Base-by-base conservation (phyloP, 2,888 invertebrate species). In the Euplexia lucipara region DNA sequence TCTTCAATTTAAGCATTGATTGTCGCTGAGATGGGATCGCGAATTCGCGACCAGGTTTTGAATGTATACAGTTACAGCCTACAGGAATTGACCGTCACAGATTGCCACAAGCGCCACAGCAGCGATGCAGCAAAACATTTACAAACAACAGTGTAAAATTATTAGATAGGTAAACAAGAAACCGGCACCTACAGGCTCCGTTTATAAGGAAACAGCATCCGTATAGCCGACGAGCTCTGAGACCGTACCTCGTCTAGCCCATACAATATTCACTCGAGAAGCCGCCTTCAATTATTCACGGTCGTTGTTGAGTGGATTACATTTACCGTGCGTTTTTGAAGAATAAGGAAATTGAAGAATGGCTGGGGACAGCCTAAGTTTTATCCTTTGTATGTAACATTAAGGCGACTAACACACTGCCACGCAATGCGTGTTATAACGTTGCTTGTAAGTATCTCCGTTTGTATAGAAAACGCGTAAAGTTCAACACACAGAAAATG, bases 281-380 rank as follows among this genome's bases (percentile, higher is more conserved):
- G 63, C 37, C 35, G 26, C 66, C 64, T 66, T 79, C 64, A 79
- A 79, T 79, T 63, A 79, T 79, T 79, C 57, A 79, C 56, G 22
- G 48, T 39, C 41, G 34, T 20, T 59, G 37, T 30, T 3, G 52
- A 65, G 67, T 65, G 59, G 60, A 78, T 64, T 71, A 44, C 41
- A 41, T 61, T 30, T 65, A 65, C 39, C 18, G 32, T n/a, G 70
- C 14, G 26, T 20, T 39, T 61, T 54, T 34, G 0, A n/a, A 32
- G n/a, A 9, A 32, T 32, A 35, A 58, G 32, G 44, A 20, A 32
- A 34, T 45, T 37, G 9, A 18, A 37, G 22, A 68, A 37, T 32
- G 4, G 12, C 14, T 42, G 2, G 14, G 3, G 34, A 9, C 9
- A 14, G 10, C 10, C 8, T 10, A 10, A 34, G 12, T 60, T 32